Evolutionary conservation across 2,888 invertebrate genomes (phyloP), one percentile per base, ranked within the genome.

Genomic region (Eucera pruinosa): DNA sequence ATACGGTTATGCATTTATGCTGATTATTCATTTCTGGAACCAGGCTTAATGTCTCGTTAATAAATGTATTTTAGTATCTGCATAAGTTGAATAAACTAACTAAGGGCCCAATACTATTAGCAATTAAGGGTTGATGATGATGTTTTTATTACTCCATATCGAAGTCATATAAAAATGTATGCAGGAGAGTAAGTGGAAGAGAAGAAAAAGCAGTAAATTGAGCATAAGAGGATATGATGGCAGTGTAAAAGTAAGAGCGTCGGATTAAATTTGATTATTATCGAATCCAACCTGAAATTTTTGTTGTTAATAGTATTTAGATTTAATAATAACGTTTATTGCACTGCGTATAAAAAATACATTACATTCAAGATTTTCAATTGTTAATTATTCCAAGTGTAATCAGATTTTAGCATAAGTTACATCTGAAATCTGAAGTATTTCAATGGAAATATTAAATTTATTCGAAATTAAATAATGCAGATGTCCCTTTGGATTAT

Each of bases 61-160:
- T 45, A 45, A 45, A 45, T 20, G n/a, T 18, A 45, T 9, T 45
- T 45, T 45, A 45, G 9, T 45, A 45, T 20, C n/a, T 45, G 20
- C 45, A 45, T 18, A 45, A 45, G 20, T 20, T 20, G 20, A 45
- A 20, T 11, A 9, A 45, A 45, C 20, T 6, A n/a, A 23, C 2
- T 20, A n/a, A 45, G 11, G 45, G 45, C 45, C 9, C 1, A 3
- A 20, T 45, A 20, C 45, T 7, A 45, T 18, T 18, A 9, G 20
- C 20, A 45, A 45, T 45, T 45, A 45, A 45, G 20, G 20, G 20
- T 20, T n/a, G n/a, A n/a, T 45, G 45, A 45, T 45, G 20, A 45
- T 20, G 11, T 45, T 45, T 45, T 45, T 45, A 45, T 45, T 45
- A 45, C 45, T 7, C 45, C 11, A 11, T 45, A 45, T 45, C 11